Conservation (phyloP, 2,888 invertebrate species). For the Chrysolina americana region DNA sequence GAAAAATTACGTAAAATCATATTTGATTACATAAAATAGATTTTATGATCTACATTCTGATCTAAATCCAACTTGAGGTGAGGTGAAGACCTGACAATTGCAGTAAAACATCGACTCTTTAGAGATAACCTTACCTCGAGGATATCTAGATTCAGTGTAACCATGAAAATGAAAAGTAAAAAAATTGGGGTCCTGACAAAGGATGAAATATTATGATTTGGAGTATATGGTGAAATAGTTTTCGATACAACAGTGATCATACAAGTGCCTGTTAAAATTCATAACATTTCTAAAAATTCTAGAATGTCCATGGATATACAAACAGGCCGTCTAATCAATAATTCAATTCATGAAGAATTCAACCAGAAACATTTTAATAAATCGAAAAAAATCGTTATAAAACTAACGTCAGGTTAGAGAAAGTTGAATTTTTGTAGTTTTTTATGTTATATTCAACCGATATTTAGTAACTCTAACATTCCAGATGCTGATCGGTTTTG, state of each 20-base stretch:
- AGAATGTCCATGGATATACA: neutral
- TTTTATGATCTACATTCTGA: too few relatives aligned
- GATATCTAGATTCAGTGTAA: too few relatives aligned
- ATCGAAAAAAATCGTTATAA: constrained; percentile 17
- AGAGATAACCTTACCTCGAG: too few relatives aligned
- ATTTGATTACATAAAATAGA: too few relatives aligned
- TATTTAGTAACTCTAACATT: constrained; percentile 42
- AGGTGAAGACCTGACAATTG: too few relatives aligned
- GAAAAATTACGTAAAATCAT: too few relatives aligned
- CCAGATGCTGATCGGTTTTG: constrained; percentile 48
- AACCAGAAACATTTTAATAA: constrained; percentile 8
- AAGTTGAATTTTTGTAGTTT: constrained; percentile 30
- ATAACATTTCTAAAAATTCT: neutral
- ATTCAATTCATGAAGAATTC: neutral
- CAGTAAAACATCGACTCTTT: too few relatives aligned
- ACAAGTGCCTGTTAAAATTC: neutral
- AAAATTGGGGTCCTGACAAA: too few relatives aligned
- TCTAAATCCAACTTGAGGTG: too few relatives aligned
- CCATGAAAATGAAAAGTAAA: too few relatives aligned
- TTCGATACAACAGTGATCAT: neutral
- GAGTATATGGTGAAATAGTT: neutral
- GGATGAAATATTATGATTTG: too few relatives aligned
- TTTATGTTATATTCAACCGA: constrained; percentile 24
- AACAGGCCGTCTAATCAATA: neutral
- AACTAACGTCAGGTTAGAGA: constrained; percentile 29